Base-by-base conservation (phyloP, 2,113 vertebrate genomes). In the Gambusia holbrooki region DNA sequence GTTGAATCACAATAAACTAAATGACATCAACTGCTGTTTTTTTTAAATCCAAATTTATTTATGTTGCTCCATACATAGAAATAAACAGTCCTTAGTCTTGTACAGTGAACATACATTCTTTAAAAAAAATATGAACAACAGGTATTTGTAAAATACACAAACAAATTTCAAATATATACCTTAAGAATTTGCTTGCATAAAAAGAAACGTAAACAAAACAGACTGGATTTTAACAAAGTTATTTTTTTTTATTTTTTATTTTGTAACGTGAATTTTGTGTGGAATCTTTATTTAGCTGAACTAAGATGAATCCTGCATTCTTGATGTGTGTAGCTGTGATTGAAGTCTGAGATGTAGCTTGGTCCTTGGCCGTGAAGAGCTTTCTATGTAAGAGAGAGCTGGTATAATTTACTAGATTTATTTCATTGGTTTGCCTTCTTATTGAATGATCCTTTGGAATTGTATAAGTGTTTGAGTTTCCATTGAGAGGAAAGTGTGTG, bases 1-100 rank as follows among this genome's bases (percentile, higher is more conserved):
- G 79, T 45, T 85, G 84, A 89, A 89, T 80, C 86, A 84, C 81
- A 81, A 90, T 87, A 85, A 89, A 81, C 88, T 90, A 84, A 93
- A 89, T 87, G 87, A 82, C 70, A 62, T 35, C 73, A 74, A 65
- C 64, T 42, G 69, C 35, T 58, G 83, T 81, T 87, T 79, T 77
- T 63, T 70, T 30, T 51, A 29, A 10, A 35, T 17, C 2, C 17
- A 63, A 13, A 19, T 64, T 35, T 3, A 6, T 22, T 62, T 30
- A 29, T 62, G 14, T 13, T 17, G 45, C 15, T 15, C 15, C 15
- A 48, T 48, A 48, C 45, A 19, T 48, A 48, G 4, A 48, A 48
- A 48, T 48, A 1, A 48, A 48, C 3, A n/a, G 22, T 54, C 15
- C 19, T 25, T 9, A 54, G 22, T n/a, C 15, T 0, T 51, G 14